Evolutionary conservation across 2,113 vertebrate species (phyloP), one percentile per base, ranked within the genome.

Genomic region (Axis porcinus): DNA sequence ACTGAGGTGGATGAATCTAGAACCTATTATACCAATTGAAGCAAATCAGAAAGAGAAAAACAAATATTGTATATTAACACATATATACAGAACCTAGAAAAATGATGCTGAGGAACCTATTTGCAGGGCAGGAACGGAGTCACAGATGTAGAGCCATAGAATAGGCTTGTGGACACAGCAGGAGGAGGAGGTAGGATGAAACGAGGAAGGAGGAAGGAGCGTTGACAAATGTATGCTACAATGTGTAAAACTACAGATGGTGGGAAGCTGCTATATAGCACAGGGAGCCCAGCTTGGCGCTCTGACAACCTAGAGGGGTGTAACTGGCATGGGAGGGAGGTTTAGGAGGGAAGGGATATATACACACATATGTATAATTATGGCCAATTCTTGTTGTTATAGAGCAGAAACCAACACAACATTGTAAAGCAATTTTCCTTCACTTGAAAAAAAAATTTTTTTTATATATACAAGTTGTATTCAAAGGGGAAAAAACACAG

Each of bases 161-260:
- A 43, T 4, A 14, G 70, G 43, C 3, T 76, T 15, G 23, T 15
- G 70, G 23, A 15, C 70, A 27, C 25, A 76, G 40, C 70, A 76
- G 40, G 70, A 27, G 70, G 40, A 76, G 36, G 15, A 76, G 23
- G 70, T 27, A 7, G 12, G 70, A 43, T 27, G 23, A 43, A 76
- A 43, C 0, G 12, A 43, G 40, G 6, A 76, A 43, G 23, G 2
- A 43, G 2, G 6, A 76, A 43, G 23, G 2, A 43, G 2, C 0
- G 0, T 14, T 43, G 70, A 76, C 70, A 15, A 2, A 7, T 27
- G 40, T 27, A 7, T 2, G 27, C 70, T 76, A 27, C 70, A 25
- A 43, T 15, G 70, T 15, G 23, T 43, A 76, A 76, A 43, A 76
- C 23, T 43, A 25, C 12, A 9, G 16, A 17, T 21, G 25, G 36